Evolutionary conservation across 2,888 invertebrate genomes (phyloP).

Genomic region (Stomorhina lunata): DNA sequence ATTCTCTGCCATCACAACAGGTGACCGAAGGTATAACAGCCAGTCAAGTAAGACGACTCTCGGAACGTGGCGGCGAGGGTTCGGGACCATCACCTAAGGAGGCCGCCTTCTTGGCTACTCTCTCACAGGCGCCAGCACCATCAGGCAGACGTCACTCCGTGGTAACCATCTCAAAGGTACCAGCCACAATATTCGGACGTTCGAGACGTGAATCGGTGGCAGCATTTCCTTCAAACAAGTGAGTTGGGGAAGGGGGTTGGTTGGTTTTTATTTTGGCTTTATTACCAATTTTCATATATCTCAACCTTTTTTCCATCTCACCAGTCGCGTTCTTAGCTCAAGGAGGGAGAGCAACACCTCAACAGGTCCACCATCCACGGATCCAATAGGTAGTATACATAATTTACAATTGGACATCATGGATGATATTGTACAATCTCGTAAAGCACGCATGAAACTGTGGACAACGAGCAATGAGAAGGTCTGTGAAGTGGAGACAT

Average conservation of each 20-base stretch:
- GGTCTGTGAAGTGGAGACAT: constrained; percentile 90
- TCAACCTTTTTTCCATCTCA: constrained; percentile 76
- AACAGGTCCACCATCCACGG: constrained; percentile 86
- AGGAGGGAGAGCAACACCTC: constrained; percentile 79
- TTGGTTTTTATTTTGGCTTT: constrained; percentile 62
- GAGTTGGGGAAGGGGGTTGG: constrained; percentile 78
- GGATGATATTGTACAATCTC: constrained; percentile 92
- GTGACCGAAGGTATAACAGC: constrained; percentile 93
- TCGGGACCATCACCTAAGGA: constrained; percentile 88
- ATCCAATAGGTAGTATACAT: constrained; percentile 88
- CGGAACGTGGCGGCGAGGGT: constrained; percentile 88
- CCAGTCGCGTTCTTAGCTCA: constrained; percentile 77
- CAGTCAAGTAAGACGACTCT: constrained; percentile 90
- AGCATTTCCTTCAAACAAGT: constrained; percentile 84
- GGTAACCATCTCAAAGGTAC: constrained; percentile 91
- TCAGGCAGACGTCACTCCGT: constrained; percentile 92
- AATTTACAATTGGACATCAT: constrained; percentile 92
- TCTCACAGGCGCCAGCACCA: constrained; percentile 87
- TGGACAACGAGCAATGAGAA: constrained; percentile 91
- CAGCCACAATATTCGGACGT: constrained; percentile 87
- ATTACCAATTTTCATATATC: constrained; percentile 63
- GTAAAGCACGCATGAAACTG: constrained; percentile 90
- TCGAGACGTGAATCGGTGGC: constrained; percentile 90
- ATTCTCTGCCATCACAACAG: constrained; percentile 91
- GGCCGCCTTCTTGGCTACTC: constrained; percentile 90